Base-by-base conservation (phyloP, 2,113 vertebrate genomes). In the Fukomys damarensis region DNA sequence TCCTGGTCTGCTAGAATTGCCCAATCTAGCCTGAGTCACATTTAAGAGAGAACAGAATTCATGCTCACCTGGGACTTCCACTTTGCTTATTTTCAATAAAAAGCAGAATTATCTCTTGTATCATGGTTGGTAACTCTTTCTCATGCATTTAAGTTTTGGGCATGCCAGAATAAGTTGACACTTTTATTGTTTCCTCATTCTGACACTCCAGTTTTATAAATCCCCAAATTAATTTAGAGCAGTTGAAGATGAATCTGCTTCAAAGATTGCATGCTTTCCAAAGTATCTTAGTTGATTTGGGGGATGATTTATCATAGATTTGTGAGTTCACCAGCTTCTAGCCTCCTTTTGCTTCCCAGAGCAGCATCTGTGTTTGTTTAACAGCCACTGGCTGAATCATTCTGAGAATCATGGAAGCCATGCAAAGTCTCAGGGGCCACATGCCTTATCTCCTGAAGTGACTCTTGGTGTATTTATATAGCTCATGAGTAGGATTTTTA, bases 361-460 rank as follows among this genome's bases (percentile, higher is more conserved):
- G 81, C 43, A 56, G 43, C 80, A 93, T 92, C 82, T 95, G 96
- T 85, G 56, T 95, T 97, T 95, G 32, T 89, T 96, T 95, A 86
- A 59, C 70, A 93, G 82, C 59, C 88, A 80, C 49, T 86, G 85
- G 70, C 52, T 94, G 61, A 81, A 93, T 83, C 65, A 76, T 80
- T 79, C 58, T 74, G 59, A 86, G 76, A 83, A 81, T 81, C 74
- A 56, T 2, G 1, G 65, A 84, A 81, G 70, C 56, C 90, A 79
- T 16, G 19, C 56, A 17, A 46, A 90, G 35, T 43, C 91, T 65
- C 84, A 74, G n/a, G n/a, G 43, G 41, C 84, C 66, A 92, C 43
- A 38, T 84, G 61, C 30, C 32, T 77, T 91, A 88, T 94, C 77
- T 93, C 61, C 49, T 56, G n/a, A 95, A 89, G 49, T 91, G 86